A percentile compares a stretch with the other conserved stretches of the same genome.
phyloP scores from a whole-genome alignment of 2,113 vertebrate genomes.

The Sturnus vulgaris region DNA sequence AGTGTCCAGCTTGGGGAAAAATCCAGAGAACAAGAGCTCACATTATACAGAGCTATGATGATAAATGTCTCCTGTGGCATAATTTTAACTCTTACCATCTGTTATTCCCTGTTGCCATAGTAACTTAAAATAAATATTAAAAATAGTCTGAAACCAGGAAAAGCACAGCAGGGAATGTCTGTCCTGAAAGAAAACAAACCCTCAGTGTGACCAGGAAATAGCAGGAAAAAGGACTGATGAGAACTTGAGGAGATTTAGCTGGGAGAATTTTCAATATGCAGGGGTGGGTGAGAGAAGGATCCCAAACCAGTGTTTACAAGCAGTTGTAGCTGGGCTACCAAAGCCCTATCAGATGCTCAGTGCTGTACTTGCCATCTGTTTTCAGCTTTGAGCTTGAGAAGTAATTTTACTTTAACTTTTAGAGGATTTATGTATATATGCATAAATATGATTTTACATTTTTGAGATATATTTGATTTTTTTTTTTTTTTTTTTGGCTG shows the following conservation, averaged over 20 bases:
- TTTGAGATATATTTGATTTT: constrained; percentile 21
- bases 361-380: constrained; percentile 15
- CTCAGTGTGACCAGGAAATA: constrained; percentile 28
- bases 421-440: neutral
- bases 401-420: neutral
- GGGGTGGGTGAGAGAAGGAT: neutral
- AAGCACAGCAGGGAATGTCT: constrained; percentile 71
- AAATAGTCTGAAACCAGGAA: constrained; percentile 70
- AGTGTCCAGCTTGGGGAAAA: constrained; percentile 20
- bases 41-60: constrained; percentile 61
- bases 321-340: neutral
- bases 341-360: neutral
- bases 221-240: constrained; percentile 2
- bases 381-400: constrained; percentile 16
- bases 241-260: neutral
- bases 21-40: constrained; percentile 63
- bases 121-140: constrained; percentile 76
- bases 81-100: constrained; percentile 74
- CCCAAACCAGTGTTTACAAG: neutral
- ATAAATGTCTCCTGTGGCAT: constrained; percentile 73
- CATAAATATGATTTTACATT: neutral
- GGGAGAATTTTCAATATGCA: neutral
- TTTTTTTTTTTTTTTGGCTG: neutral
- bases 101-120: constrained; percentile 58
- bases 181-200: constrained; percentile 69